These are phyloP conservation scores for Dallia pectoralis DNA, from an alignment of 2,797 vertebrate species.

Conservation along the genomic window DNA sequence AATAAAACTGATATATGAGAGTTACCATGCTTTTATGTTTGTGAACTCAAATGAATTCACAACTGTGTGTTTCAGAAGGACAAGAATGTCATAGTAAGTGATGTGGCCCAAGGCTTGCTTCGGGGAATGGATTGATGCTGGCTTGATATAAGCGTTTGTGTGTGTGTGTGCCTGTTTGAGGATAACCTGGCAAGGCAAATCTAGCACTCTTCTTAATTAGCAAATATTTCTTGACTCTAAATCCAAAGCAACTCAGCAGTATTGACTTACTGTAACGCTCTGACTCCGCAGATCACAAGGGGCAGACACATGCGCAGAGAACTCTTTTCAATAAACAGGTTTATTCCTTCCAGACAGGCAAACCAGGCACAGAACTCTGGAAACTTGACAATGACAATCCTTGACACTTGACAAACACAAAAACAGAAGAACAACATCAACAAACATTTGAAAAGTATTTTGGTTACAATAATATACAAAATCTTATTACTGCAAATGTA, in stretches of 20 bases:
- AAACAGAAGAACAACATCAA: too few relatives aligned
- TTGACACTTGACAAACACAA: too few relatives aligned
- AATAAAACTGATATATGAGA: neutral
- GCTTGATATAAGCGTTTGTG: neutral
- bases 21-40: neutral
- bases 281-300: too few relatives aligned
- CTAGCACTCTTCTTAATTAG: constrained; percentile 38
- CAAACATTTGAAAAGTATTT: neutral
- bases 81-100: neutral
- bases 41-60: neutral
- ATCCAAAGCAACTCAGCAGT: constrained; percentile 13
- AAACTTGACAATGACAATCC: too few relatives aligned
- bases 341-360: too few relatives aligned
- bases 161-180: neutral
- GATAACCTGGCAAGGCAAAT: neutral
- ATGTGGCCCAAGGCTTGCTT: neutral
- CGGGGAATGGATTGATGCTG: neutral
- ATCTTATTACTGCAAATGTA: too few relatives aligned
- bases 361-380: too few relatives aligned
- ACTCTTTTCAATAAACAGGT: too few relatives aligned
- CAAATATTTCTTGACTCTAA: constrained; percentile 9
- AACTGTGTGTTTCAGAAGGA: neutral
- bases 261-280: constrained; percentile 1
- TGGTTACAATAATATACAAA: too few relatives aligned
- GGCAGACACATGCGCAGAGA: too few relatives aligned